These are phyloP conservation scores for Solea senegalensis DNA, from an alignment of 2,113 vertebrate genomes.

Conservation along the genomic window DNA sequence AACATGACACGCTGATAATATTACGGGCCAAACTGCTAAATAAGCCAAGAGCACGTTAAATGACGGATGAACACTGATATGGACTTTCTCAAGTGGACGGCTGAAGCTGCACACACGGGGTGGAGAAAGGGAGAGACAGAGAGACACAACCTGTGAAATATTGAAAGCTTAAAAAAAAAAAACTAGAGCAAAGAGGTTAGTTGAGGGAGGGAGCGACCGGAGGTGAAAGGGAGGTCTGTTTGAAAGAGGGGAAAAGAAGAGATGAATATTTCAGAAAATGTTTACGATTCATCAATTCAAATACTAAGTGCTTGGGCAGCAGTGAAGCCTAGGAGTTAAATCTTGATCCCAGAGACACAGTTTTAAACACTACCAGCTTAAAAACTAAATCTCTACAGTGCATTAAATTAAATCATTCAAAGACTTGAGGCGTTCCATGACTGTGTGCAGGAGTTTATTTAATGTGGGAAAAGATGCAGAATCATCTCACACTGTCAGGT, in stretches of 20 bases:
- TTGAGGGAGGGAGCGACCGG: conserved; percentile 78
- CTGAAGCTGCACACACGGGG: conserved; percentile 37
- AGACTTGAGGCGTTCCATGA: conserved; percentile 14
- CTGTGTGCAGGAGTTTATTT: conserved; percentile 21
- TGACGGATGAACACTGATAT: conserved; percentile 63
- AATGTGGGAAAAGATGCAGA: conserved; percentile 25
- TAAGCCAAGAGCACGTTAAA: conserved; percentile 60
- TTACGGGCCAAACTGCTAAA: conserved; percentile 58
- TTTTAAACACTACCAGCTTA: conserved; percentile 29
- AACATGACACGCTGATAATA: conserved; percentile 63
- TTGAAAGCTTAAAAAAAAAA: conserved; percentile 41
- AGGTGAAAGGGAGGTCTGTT: conserved; percentile 69
- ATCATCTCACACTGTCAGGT: conserved; percentile 5
- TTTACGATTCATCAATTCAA: conserved; percentile 67
- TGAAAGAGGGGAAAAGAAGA: conserved; percentile 59
- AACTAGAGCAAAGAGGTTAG: conserved; percentile 82
- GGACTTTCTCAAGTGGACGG: conserved; percentile 48
- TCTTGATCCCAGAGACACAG: conserved; percentile 10
- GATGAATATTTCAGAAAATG: conserved; percentile 65
- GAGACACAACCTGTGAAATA: conserved; percentile 56
- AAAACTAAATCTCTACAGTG: conserved; percentile 7
- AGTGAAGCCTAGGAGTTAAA: conserved; percentile 31
- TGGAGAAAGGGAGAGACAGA: conserved; percentile 18
- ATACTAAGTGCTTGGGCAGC: conserved; percentile 45
- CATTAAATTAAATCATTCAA: conserved; percentile 27